Percentiles rank a stretch among this genome's conserved stretches.
Evolutionary conservation across 2,797 vertebrate species (phyloP).

Genomic region (Tinamus major): DNA sequence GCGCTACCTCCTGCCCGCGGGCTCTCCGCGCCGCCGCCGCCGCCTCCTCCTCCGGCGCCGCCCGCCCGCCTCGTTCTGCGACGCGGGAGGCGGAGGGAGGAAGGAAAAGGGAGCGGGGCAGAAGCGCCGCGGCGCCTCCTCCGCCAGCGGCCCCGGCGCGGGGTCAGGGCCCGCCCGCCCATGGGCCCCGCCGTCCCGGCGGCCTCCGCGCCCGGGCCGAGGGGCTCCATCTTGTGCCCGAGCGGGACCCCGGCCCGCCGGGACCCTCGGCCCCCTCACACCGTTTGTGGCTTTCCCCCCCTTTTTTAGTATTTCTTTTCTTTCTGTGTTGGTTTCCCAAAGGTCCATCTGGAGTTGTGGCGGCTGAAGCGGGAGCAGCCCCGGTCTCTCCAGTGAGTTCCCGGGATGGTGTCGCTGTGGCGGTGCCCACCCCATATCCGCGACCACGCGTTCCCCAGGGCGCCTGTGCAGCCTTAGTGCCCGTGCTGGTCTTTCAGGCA

Average conservation of each 20-base stretch:
- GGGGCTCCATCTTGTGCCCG: neutral
- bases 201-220: neutral
- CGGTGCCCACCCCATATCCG: accelerated
- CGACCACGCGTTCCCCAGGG: accelerated
- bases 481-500: too few relatives aligned
- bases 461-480: accelerated
- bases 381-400: accelerated
- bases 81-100: constrained; percentile 29
- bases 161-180: neutral
- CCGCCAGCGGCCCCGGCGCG: neutral
- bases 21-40: neutral
- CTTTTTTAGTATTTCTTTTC: neutral
- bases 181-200: neutral
- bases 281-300: too few relatives aligned
- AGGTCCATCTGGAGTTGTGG: accelerated
- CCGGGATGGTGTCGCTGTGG: accelerated
- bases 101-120: constrained; percentile 10
- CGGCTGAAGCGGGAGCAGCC: neutral
- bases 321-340: neutral
- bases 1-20: constrained; percentile 36
- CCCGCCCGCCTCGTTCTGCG: neutral
- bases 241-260: too few relatives aligned
- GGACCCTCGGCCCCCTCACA: too few relatives aligned
- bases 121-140: neutral
- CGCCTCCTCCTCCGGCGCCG: neutral